These are phyloP conservation scores for Cheilosia impressa DNA, from an alignment of 2,888 invertebrate genomes.

Conservation along the genomic window DNA sequence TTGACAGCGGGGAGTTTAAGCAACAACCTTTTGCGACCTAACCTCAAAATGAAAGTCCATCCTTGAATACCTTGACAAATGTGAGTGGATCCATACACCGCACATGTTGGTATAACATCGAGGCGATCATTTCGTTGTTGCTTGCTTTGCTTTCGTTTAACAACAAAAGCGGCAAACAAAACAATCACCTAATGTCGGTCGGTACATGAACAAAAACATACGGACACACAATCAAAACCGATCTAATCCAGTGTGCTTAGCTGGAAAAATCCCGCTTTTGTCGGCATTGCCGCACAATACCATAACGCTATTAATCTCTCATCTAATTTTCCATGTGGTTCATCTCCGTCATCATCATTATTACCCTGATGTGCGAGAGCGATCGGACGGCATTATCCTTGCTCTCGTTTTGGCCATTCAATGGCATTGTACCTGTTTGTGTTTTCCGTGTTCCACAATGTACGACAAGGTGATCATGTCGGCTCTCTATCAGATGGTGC, in stretches of 20 bases:
- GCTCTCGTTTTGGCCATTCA: conserved; percentile 61
- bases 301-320: conserved; percentile 69
- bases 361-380: conserved; percentile 1
- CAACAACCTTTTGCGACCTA: no score
- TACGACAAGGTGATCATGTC: conserved; percentile 58
- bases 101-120: no score
- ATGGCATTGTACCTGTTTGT: conserved; percentile 48
- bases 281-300: conserved; percentile 49
- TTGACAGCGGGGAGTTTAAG: no score
- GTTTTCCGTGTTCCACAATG: conserved; percentile 29
- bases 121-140: no score
- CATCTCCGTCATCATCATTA: conserved; percentile 33
- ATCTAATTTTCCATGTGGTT: conserved; percentile 69
- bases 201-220: neutral
- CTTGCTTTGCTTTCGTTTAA: neutral
- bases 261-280: conserved; percentile 25
- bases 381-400: conserved; percentile 68
- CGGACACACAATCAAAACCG: neutral
- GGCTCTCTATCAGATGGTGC: neutral
- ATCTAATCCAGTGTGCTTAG: conserved; percentile 48
- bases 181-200: conserved; percentile 29
- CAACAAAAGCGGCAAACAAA: conserved; percentile 17
- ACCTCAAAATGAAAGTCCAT: no score
- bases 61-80: neutral
- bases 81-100: neutral